phyloP scores from a whole-genome alignment of 2,113 vertebrate species.

The Craseonycteris thonglongyai region DNA sequence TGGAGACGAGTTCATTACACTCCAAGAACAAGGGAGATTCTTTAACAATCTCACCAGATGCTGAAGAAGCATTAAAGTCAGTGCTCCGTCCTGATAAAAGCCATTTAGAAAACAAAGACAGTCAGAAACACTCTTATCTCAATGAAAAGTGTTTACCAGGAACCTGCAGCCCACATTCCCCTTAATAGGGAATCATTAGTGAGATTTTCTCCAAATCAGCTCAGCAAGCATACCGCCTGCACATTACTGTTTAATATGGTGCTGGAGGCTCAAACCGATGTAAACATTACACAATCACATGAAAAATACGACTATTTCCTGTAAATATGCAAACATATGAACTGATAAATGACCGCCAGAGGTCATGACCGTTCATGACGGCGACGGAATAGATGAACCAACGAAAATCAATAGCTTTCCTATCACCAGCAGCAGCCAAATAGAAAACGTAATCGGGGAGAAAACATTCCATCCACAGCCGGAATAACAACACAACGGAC shows the following conservation, averaged over 20 bases:
- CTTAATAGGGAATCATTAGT: background rate
- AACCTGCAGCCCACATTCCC: background rate
- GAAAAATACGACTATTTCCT: background rate
- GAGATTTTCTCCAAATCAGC: background rate
- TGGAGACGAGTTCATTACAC: background rate
- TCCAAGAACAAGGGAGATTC: background rate
- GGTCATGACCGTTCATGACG: background rate
- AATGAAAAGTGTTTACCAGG: background rate
- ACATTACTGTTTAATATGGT: background rate
- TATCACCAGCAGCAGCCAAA: background rate
- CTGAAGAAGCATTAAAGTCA: background rate
- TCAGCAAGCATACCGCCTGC: background rate
- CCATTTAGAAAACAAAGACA: background rate
- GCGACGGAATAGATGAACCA: background rate
- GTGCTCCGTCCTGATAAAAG: background rate
- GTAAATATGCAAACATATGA: background rate
- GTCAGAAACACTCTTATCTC: conserved; percentile 36
- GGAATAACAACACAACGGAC: background rate
- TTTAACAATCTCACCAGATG: background rate
- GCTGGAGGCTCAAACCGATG: background rate
- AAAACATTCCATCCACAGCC: background rate
- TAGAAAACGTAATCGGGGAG: background rate
- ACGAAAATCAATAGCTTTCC: background rate
- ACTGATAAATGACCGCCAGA: background rate
- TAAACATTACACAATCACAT: background rate